Percentiles rank a stretch among this genome's conserved stretches.
phyloP scores from a whole-genome alignment of 2,888 invertebrate genomes.

The Erebia aethiops region DNA sequence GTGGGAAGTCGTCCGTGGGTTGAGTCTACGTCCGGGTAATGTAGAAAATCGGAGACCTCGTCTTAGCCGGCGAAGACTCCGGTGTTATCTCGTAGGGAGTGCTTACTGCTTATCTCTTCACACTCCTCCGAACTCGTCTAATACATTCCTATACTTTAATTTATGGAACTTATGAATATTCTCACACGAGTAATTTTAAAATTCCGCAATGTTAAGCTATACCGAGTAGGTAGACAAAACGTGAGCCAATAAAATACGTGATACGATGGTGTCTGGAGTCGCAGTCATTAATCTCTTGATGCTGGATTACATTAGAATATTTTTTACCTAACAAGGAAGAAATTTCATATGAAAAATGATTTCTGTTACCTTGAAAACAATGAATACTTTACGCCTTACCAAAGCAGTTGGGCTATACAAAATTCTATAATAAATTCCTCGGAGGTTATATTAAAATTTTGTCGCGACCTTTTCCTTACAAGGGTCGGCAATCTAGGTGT shows the following conservation, averaged over 20 bases:
- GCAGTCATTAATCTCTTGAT: slow-evolving; percentile 9
- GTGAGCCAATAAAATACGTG: slow-evolving; percentile 15
- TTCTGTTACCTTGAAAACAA: not conserved
- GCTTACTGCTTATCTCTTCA: too few relatives aligned
- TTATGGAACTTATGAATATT: not conserved
- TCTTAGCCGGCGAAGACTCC: too few relatives aligned
- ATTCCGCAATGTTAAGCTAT: slow-evolving; percentile 1
- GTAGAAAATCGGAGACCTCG: too few relatives aligned
- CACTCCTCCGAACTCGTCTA: not conserved
- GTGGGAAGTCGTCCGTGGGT: too few relatives aligned
- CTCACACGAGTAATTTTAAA: not conserved
- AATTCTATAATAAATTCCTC: not conserved
- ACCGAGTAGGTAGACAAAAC: slow-evolving; percentile 6
- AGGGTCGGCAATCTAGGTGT: not conserved
- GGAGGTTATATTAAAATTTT: not conserved
- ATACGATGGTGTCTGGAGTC: not conserved
- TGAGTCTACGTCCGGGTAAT: too few relatives aligned
- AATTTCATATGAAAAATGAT: not conserved
- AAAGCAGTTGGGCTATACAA: slow-evolving; percentile 1
- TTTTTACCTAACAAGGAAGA: not conserved
- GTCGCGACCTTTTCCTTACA: not conserved
- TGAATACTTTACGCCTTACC: not conserved
- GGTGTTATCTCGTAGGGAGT: too few relatives aligned
- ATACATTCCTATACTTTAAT: slow-evolving; percentile 1
- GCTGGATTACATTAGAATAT: not conserved